A percentile compares a stretch with the other conserved stretches of the same genome.
Conservation (phyloP, 2,113 vertebrate species). For the Labeo rohita region DNA sequence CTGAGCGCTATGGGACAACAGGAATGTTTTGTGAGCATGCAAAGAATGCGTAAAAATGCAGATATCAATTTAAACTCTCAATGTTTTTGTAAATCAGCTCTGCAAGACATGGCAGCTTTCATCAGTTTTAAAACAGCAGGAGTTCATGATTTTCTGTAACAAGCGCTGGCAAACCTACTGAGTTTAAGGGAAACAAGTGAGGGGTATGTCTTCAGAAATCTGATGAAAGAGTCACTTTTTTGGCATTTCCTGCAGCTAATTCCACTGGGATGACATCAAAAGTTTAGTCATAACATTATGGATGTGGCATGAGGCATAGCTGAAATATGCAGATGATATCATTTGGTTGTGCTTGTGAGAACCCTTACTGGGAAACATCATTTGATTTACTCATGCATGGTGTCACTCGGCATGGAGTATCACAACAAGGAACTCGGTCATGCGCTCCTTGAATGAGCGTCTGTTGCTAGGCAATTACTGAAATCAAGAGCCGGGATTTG, state of each 20-base stretch:
- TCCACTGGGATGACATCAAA: slow-evolving; percentile 67
- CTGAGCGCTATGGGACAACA: not conserved
- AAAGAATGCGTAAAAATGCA: slow-evolving; percentile 11
- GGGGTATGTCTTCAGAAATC: slow-evolving; percentile 49
- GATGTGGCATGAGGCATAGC: slow-evolving; percentile 70
- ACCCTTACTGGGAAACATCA: slow-evolving; percentile 70
- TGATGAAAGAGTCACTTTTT: slow-evolving; percentile 63
- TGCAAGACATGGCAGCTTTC: slow-evolving; percentile 27
- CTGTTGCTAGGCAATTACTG: slow-evolving; percentile 67
- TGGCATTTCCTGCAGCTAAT: slow-evolving; percentile 59
- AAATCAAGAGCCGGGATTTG: slow-evolving; percentile 12
- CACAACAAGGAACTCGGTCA: slow-evolving; percentile 71
- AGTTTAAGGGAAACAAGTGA: slow-evolving; percentile 37
- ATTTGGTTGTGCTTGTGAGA: slow-evolving; percentile 72
- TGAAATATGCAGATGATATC: slow-evolving; percentile 76
- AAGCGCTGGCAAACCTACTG: slow-evolving; percentile 34
- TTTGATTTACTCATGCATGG: slow-evolving; percentile 75
- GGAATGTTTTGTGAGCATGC: not conserved
- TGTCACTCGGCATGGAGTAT: slow-evolving; percentile 67
- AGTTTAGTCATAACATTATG: slow-evolving; percentile 30
- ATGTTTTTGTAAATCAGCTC: slow-evolving; percentile 36
- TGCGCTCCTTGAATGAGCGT: slow-evolving; percentile 62
- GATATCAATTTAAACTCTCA: slow-evolving; percentile 16
- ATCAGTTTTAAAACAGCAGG: slow-evolving; percentile 44
- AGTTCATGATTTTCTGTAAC: slow-evolving; percentile 27